Conservation (phyloP, 2,797 vertebrate genomes). For the Ataeniobius toweri region DNA sequence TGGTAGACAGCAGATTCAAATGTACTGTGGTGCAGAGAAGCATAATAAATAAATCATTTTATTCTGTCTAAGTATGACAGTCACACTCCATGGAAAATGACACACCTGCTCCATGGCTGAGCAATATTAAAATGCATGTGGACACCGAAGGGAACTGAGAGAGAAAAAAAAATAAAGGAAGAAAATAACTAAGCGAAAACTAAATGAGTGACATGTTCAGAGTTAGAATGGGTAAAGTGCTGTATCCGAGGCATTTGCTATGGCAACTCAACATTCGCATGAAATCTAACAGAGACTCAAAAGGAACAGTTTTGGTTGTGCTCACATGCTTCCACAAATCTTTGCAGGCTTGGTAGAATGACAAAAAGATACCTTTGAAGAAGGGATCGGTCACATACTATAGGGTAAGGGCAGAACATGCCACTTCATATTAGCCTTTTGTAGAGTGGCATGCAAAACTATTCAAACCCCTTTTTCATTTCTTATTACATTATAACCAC, state of each 20-base stretch:
- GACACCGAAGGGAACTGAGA: not conserved
- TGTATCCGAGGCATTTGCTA: conserved; percentile 34
- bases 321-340: conserved; percentile 60
- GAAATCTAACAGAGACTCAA: conserved; percentile 57
- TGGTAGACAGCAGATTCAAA: conserved; percentile 11
- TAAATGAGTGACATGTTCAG: conserved; percentile 13
- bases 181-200: conserved; percentile 6
- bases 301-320: conserved; percentile 51
- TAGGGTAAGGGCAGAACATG: not conserved
- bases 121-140: not conserved
- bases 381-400: not conserved
- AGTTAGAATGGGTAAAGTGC: conserved; percentile 8
- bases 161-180: not conserved
- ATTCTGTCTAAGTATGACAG: conserved; percentile 27
- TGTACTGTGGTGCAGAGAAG: not conserved
- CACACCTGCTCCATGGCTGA: conserved; percentile 17
- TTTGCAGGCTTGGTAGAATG: conserved; percentile 54
- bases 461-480: not conserved
- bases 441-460: not conserved
- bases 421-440: not conserved
- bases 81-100: conserved; percentile 22
- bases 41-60: conserved; percentile 23
- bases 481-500: not conserved
- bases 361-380: conserved; percentile 43
- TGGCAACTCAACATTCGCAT: conserved; percentile 51